Base-by-base conservation (phyloP, 2,113 vertebrate genomes). In the Eptesicus fuscus region DNA sequence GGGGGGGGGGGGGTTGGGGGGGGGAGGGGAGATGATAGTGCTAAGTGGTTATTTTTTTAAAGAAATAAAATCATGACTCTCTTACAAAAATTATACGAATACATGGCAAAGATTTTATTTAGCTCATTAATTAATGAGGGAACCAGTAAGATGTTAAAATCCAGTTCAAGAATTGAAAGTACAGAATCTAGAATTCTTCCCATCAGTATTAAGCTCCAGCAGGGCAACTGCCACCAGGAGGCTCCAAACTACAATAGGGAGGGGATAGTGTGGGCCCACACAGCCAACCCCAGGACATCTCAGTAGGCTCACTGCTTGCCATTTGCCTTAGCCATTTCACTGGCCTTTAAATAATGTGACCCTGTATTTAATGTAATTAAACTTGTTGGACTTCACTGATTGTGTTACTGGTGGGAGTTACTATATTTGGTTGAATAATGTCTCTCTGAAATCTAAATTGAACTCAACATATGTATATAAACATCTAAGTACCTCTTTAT, bases 361-460 rank as follows among this genome's bases (percentile, higher is more conserved):
- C 16, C 65, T 90, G 53, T 25, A 37, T n/a, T 71, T 28, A 90
- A 67, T 7, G 80, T 85, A 65, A 93, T 67, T 79, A 67, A 32
- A 37, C 78, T 23, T 35, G 9, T 17, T 89, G 56, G 37, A 56
- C 32, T 65, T 90, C 30, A 22, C 53, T 91, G 59, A 86, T 56
- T 74, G 23, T 37, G 63, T 73, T 86, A 23, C 53, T 40, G 32
- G 6, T 47, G 47, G 65, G 37, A 78, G 56, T 93, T 84, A 73
- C 44, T n/a, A 0, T 42, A 47, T 85, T n/a, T 59, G 80, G 25
- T 59, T 80, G 63, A 79, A 65, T 28, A 35, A 63, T 73, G 9
- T 85, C 42, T 93, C 79, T 85, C 35, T 79, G 63, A 40, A 93
- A 80, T 56, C 86, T 74, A 84, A 85, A 84, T 37, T 80, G 40